Base-by-base conservation (phyloP, 1,140 invertebrate species). In the Thrips palmi region DNA sequence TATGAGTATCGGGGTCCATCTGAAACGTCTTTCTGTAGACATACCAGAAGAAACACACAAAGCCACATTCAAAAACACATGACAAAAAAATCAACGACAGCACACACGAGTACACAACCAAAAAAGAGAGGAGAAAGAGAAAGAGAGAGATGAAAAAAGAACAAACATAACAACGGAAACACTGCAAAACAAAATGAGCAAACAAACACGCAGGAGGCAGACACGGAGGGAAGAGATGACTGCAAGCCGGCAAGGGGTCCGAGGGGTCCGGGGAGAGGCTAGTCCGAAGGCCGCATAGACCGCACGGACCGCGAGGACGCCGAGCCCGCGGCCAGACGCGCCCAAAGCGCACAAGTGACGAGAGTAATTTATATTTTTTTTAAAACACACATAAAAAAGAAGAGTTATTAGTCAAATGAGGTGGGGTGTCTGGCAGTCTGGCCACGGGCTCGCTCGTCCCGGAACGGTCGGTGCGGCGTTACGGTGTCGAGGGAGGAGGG, bases 1-100 rank as follows among this genome's bases (percentile, higher is more conserved):
- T 87, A 72, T 97, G 93, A 62, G 86, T 92, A 67, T 94, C 91
- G 64, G 91, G 86, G 68, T 96, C 88, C 71, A 96, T 81, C 73
- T 75, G 74, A 78, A 94, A 93, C 64, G 87, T 92, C 68, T 77
- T 82, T 77, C 86, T 91, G 67, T 54, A 55, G 58, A 55, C 44
- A 46, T 52, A 52, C 50, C 50, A 52, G 47, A 50, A 51, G 54
- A 46, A 55, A 55, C 47, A 53, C 42, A 41, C 49, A 40, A 41
- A 35, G 15, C 18, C 15, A 10, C 12, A 25, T 33, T 37, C 8
- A 15, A 12, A 25, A 41, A 19, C 25, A 33, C 5, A 34, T 12
- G 39, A 37, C 15, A 43, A 33, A 40, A 40, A 40, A 39, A 42
- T 32, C 37, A 45, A 24, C 20, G 30, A 44, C 25, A 32, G 37